These are phyloP conservation scores for Tetraneura akinire DNA, from an alignment of 1,140 invertebrate species.

Conservation along the genomic window DNA sequence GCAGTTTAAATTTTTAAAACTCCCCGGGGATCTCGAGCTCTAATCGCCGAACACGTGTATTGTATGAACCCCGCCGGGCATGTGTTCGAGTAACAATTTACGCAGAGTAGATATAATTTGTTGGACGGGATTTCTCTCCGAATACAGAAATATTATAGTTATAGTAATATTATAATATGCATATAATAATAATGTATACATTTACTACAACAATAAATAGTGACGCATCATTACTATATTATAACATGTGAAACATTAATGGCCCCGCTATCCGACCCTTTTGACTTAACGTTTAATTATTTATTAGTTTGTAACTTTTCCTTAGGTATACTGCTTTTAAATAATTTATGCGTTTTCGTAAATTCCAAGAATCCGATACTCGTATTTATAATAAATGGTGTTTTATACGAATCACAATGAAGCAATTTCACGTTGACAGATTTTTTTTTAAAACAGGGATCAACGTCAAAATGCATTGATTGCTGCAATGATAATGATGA, in stretches of 20 bases:
- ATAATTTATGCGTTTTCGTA: too few relatives aligned
- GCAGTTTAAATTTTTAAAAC: constrained; percentile 8
- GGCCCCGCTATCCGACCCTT: too few relatives aligned
- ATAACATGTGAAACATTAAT: background rate
- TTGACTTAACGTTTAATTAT: background rate
- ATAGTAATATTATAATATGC: constrained; percentile 2
- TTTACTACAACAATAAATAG: background rate
- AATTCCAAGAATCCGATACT: too few relatives aligned
- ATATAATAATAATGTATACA: background rate
- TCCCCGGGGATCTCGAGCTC: background rate
- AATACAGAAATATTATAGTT: background rate
- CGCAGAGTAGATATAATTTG: constrained; percentile 23
- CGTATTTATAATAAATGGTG: too few relatives aligned
- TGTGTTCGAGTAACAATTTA: constrained; percentile 1
- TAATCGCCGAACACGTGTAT: background rate
- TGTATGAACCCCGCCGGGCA: background rate
- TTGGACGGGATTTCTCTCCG: background rate
- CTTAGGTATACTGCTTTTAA: background rate
- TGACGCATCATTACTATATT: background rate
- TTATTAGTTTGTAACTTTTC: background rate
- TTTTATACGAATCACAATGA: too few relatives aligned
- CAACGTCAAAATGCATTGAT: too few relatives aligned
- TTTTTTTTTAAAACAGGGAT: too few relatives aligned
- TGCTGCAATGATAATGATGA: too few relatives aligned
- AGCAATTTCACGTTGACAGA: too few relatives aligned